Percentiles rank a stretch among this genome's conserved stretches.
Conservation (phyloP, 2,888 invertebrate genomes). For the Trichogramma evanescens region DNA sequence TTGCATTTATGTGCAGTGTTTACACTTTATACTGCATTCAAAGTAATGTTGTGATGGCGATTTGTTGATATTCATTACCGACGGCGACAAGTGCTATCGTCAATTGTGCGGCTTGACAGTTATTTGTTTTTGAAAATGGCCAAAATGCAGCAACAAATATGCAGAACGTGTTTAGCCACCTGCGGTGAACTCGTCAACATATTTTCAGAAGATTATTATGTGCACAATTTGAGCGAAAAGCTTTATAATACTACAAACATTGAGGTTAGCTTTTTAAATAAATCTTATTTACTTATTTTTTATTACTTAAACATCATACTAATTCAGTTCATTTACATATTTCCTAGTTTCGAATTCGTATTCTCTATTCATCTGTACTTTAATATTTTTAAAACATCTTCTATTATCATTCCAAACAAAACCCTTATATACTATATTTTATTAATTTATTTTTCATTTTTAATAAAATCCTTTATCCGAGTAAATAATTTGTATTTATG, state of each 20-base stretch:
- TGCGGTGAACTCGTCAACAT: conserved; percentile 25
- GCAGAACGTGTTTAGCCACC: conserved; percentile 27
- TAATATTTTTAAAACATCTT: neutral
- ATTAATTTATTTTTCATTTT: too few relatives aligned
- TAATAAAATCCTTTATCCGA: too few relatives aligned
- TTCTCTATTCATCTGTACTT: neutral
- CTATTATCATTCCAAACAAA: neutral
- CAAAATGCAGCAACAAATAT: conserved; percentile 21
- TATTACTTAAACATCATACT: neutral
- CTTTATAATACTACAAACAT: conserved; percentile 23
- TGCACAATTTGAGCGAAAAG: conserved; percentile 23
- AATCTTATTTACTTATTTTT: neutral
- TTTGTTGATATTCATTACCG: too few relatives aligned
- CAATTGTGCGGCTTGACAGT: too few relatives aligned
- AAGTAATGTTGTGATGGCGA: too few relatives aligned
- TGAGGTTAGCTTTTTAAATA: conserved; percentile 20
- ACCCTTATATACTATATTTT: neutral
- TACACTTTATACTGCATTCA: too few relatives aligned
- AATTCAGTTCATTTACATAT: neutral
- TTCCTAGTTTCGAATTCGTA: neutral
- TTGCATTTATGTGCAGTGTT: too few relatives aligned
- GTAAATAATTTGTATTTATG: too few relatives aligned
- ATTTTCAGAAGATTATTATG: conserved; percentile 22
- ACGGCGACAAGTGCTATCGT: too few relatives aligned
- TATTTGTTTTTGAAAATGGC: neutral